Conservation (phyloP, 1,140 invertebrate species). For the Orchestia grillus region DNA sequence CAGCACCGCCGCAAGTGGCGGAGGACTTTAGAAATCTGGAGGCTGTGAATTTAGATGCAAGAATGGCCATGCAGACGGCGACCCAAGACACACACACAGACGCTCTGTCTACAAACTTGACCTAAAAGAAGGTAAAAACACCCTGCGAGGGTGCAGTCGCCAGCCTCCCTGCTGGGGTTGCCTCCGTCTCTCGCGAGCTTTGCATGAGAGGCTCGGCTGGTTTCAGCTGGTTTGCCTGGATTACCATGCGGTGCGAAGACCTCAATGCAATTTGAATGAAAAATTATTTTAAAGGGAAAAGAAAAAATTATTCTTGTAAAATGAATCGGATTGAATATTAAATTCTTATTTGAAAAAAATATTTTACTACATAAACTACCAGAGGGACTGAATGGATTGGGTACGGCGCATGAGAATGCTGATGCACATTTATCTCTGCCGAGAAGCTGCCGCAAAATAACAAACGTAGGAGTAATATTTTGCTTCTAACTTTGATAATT, state of each 20-base stretch:
- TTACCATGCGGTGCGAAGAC: not conserved
- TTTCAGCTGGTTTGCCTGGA: not conserved
- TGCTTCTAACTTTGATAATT: no score
- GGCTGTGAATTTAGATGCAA: not conserved
- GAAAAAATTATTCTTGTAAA: not conserved
- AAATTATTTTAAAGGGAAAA: not conserved
- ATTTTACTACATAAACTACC: no score
- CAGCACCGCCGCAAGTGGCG: not conserved
- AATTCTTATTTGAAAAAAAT: not conserved
- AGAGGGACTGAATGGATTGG: not conserved
- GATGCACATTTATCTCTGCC: not conserved
- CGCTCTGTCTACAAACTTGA: constrained; percentile 7
- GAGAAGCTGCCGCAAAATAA: not conserved
- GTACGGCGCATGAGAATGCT: not conserved
- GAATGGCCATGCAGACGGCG: not conserved
- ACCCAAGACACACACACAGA: not conserved
- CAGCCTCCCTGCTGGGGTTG: not conserved
- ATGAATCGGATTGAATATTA: not conserved
- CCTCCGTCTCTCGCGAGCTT: not conserved
- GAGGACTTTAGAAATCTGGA: not conserved
- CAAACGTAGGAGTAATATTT: no score
- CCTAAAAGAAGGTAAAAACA: not conserved
- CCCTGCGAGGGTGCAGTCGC: not conserved
- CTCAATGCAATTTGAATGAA: not conserved
- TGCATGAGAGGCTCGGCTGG: not conserved